phyloP scores from a whole-genome alignment of 2,888 invertebrate genomes.

The Andrena minutula region DNA sequence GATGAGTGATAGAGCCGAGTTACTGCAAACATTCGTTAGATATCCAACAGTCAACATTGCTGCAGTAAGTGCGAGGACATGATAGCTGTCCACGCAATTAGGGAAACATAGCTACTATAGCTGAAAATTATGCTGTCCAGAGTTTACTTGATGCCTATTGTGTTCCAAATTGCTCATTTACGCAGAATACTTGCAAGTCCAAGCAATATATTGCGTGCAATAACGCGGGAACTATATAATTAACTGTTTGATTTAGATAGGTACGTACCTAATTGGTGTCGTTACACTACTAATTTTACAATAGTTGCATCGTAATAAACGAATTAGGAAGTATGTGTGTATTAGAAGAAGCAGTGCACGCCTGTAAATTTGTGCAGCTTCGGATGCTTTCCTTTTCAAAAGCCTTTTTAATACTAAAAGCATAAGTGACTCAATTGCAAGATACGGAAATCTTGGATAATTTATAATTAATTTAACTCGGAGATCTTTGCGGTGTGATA shows the following conservation, averaged over 20 bases:
- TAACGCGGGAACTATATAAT: not conserved
- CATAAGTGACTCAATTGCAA: too few species aligned
- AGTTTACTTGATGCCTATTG: constrained; percentile 14
- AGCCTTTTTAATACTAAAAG: too few species aligned
- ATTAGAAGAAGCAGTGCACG: too few species aligned
- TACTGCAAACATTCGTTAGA: constrained; percentile 47
- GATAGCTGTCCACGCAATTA: constrained; percentile 17
- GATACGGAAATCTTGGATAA: too few species aligned
- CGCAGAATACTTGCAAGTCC: not conserved
- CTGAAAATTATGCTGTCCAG: constrained; percentile 41
- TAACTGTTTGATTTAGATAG: not conserved
- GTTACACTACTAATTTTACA: not conserved
- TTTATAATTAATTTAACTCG: too few species aligned
- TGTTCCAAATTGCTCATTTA: constrained; percentile 28
- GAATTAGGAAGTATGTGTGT: too few species aligned
- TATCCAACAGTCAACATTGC: constrained; percentile 10
- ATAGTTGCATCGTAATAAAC: too few species aligned
- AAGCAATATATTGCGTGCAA: not conserved
- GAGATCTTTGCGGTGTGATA: too few species aligned
- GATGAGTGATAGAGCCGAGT: constrained; percentile 19
- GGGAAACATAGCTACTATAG: constrained; percentile 21
- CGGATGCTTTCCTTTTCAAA: too few species aligned
- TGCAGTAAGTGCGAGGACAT: not conserved
- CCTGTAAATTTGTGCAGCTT: too few species aligned
- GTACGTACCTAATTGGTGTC: not conserved